Evolutionary conservation across 2,797 vertebrate species (phyloP).

Genomic region (Semaprochilodus insignis): DNA sequence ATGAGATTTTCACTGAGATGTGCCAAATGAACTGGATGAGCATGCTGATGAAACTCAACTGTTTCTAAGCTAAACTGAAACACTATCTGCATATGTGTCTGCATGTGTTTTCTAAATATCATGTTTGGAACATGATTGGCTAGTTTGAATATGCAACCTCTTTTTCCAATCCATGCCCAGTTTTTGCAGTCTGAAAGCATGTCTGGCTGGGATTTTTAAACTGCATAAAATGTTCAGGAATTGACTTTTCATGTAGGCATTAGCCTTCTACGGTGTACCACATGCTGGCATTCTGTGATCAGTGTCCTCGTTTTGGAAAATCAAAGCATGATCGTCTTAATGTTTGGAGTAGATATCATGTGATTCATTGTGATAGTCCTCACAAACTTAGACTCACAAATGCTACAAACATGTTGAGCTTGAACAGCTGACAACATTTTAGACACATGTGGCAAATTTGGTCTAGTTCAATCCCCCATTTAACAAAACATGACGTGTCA

Average conservation of each 20-base stretch:
- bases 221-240: no score
- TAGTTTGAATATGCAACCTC: no score
- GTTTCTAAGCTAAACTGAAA: neutral
- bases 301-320: no score
- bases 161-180: no score
- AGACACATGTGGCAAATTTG: neutral
- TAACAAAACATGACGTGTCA: neutral
- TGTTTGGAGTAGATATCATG: no score
- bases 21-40: neutral
- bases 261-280: no score
- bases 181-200: no score
- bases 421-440: neutral
- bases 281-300: no score
- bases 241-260: no score
- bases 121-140: neutral
- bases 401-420: neutral
- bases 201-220: no score
- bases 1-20: neutral
- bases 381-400: neutral
- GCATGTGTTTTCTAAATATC: neutral
- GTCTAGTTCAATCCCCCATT: neutral
- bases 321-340: no score
- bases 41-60: neutral
- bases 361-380: neutral
- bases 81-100: neutral